Evolutionary conservation across 2,888 invertebrate species (phyloP), one percentile per base, ranked within the genome.

Genomic region (Pyrrhosoma nymphula): DNA sequence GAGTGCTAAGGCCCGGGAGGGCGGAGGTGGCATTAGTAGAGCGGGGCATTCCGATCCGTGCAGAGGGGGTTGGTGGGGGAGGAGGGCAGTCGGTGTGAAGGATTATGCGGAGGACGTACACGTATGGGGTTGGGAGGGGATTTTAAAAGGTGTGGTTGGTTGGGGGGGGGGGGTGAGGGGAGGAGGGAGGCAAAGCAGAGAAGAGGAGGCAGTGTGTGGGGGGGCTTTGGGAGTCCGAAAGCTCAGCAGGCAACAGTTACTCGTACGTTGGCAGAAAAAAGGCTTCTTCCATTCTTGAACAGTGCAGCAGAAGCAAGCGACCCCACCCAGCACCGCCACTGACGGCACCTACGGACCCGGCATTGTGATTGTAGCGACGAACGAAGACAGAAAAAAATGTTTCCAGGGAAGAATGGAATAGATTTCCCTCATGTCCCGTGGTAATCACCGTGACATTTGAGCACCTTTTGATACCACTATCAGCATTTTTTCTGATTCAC

Each of bases 201-300:
- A 18, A 18, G 39, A 18, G 18, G 90, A 56, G 20, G 90, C 14
- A 23, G 90, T 2, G 23, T 56, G 47, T 35, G 39, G 30, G 90
- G 20, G 63, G 91, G 39, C 39, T 35, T 60, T 35, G 39, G 39
- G 91, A 39, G 63, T 35, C 63, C 47, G 69, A 63, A 69, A 93
- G 89, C 89, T 56, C 60, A 91, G 60, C n/a, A 39, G 93, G 93
- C 93, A 93, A 93, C 93, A 93, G 93, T 93, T 93, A 93, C 93
- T 93, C 93, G 47, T n/a, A 47, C 75, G 75, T 93, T 63, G 93
- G 69, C 93, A 75, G 93, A 69, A 93, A 93, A 93, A 93, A 93
- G 93, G 93, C 91, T 91, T 69, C 69, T 69, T 63, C 93, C 91
- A 91, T 91, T 91, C 91, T 91, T 47, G 69, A 16, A 69, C 35